Evolutionary conservation across 2,888 invertebrate genomes (phyloP), one percentile per base, ranked within the genome.

Genomic region (Chouioia cunea): DNA sequence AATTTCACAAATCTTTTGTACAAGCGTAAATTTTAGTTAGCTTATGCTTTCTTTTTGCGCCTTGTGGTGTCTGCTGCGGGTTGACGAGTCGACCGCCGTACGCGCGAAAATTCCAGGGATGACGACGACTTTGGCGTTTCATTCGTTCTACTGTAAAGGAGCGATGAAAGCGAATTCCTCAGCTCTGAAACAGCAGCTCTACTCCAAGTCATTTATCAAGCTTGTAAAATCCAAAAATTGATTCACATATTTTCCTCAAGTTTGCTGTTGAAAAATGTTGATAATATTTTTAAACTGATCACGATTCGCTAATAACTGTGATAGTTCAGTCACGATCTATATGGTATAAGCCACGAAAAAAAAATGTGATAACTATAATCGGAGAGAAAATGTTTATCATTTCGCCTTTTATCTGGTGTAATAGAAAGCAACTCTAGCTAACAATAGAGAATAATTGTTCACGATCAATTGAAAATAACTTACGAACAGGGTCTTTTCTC

Each of bases 1-100:
- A 46, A 47, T 62, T 73, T 74, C 65, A 60, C 53, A 64, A 69
- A 65, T 65, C 54, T 69, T 43, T 73, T 53, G 69, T 73, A 48
- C 68, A 60, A 59, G 69, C 52, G 57, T 73, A 65, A 69, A 73
- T 69, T 58, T 69, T 60, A n/a, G 53, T 64, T 62, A 44, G 43
- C 58, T 20, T n/a, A 15, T 46, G 53, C 18, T 63, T 8, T 20
- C 16, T 15, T 50, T 58, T 66, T 60, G 6, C 36, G 36, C 36
- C 36, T 36, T 36, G 36, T 36, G 12, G 36, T 36, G 36, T 36
- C 36, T 36, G 36, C 27, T 12, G 36, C 36, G 36, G 36, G 36
- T 36, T 36, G 36, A 36, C 36, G 36, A 36, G 36, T 36, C 36
- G 36, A 36, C 36, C 36, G 36, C 36, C 36, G 10, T 10, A 10